Evolutionary conservation across 2,888 invertebrate genomes (phyloP).

Genomic region (Argyra leucocephala): DNA sequence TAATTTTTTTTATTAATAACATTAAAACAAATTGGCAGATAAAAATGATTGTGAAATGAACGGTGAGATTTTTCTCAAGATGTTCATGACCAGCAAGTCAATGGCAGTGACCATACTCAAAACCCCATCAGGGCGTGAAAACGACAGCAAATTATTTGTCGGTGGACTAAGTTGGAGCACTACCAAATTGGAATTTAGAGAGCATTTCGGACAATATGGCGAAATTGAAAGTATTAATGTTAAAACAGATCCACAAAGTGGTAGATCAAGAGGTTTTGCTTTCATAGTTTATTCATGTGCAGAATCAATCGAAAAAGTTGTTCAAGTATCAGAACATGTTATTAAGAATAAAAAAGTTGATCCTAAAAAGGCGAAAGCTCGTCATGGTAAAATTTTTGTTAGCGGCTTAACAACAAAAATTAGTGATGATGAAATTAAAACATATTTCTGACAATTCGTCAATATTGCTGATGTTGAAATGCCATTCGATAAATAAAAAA

Average conservation of each 20-base stretch:
- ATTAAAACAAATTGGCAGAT: slow-evolving; percentile 44
- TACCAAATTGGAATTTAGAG: slow-evolving; percentile 93
- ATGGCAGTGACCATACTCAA: slow-evolving; percentile 41
- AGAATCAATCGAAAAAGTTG: slow-evolving; percentile 85
- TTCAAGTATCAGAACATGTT: slow-evolving; percentile 76
- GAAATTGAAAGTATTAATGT: slow-evolving; percentile 94
- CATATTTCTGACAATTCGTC: slow-evolving; percentile 86
- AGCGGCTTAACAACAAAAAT: slow-evolving; percentile 89
- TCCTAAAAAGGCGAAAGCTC: slow-evolving; percentile 89
- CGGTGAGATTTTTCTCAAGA: slow-evolving; percentile 73
- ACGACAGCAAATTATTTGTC: slow-evolving; percentile 94
- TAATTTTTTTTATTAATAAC: neutral
- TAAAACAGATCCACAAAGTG: slow-evolving; percentile 92
- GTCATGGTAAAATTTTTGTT: slow-evolving; percentile 93
- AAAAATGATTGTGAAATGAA: slow-evolving; percentile 58
- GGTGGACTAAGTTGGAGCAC: slow-evolving; percentile 98
- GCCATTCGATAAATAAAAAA: slow-evolving; percentile 95
- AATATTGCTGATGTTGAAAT: slow-evolving; percentile 89
- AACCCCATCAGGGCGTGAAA: slow-evolving; percentile 62
- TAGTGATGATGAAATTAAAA: slow-evolving; percentile 87
- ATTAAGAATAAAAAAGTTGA: slow-evolving; percentile 94
- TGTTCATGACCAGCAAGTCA: slow-evolving; percentile 54
- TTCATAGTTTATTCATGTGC: slow-evolving; percentile 88
- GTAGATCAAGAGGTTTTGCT: slow-evolving; percentile 90
- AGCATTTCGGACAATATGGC: slow-evolving; percentile 88